phyloP scores from a whole-genome alignment of 2,113 vertebrate genomes.

The Columba livia region DNA sequence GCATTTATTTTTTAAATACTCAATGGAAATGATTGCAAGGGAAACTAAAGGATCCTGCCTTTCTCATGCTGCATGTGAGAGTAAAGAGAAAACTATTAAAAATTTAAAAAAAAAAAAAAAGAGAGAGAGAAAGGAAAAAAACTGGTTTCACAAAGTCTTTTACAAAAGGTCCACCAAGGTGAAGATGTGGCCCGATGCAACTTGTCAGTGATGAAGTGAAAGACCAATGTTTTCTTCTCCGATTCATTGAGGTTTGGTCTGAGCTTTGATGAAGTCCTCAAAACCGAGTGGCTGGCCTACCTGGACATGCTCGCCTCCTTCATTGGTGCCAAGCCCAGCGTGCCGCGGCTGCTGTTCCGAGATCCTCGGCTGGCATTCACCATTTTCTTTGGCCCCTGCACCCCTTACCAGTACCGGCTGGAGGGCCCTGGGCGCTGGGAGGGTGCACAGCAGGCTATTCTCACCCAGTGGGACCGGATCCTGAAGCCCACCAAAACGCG shows the following conservation, averaged over 20 bases:
- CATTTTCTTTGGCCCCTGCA: constrained; percentile 78
- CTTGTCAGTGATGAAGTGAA: not conserved
- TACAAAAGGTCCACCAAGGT: not conserved
- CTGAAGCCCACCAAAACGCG: constrained; percentile 77
- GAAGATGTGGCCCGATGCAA: not conserved
- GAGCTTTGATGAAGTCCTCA: constrained; percentile 82
- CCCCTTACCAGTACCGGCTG: constrained; percentile 85
- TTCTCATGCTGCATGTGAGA: not conserved
- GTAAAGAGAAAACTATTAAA: not conserved
- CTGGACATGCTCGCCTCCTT: constrained; percentile 80
- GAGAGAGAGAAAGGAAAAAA: not conserved
- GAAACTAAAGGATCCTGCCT: not conserved
- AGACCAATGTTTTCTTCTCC: not conserved
- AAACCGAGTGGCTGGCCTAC: constrained; percentile 80
- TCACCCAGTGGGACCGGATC: constrained; percentile 83
- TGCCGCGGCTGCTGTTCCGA: constrained; percentile 75
- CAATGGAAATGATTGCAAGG: not conserved
- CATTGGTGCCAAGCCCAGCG: constrained; percentile 75
- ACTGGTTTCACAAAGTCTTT: not conserved
- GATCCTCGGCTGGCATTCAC: constrained; percentile 79
- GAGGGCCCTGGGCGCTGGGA: constrained; percentile 83
- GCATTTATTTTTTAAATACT: not conserved
- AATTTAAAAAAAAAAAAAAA: not conserved
- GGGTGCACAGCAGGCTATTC: constrained; percentile 82
- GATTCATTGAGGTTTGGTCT: constrained; percentile 79